Evolutionary conservation across 2,797 vertebrate genomes (phyloP), one percentile per base, ranked within the genome.

Genomic region (Falco peregrinus): DNA sequence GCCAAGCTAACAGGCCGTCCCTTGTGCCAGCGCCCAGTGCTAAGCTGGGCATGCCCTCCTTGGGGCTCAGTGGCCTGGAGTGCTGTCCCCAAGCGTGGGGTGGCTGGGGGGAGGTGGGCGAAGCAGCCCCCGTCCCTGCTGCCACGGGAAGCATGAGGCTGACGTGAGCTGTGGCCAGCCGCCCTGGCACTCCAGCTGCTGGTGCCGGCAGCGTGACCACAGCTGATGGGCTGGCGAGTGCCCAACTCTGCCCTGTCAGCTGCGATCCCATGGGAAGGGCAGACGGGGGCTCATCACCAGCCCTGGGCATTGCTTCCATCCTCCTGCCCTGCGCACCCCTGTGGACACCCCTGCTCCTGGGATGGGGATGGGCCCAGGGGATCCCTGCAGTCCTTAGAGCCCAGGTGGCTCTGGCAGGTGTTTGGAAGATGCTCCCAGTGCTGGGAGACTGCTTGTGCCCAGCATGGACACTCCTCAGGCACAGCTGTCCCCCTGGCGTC

Each of bases 261-360:
- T 7, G 0, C 18, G 31, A 4, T 82, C 19, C 60, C 43, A 1
- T 0, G 43, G 82, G 37, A 79, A 57, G 31, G 54, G 51, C 87
- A 82, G 78, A 65, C 10, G 3, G 31, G 59, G 54, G n/a, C 79
- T 89, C 1, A 1, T 56, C 75, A 74, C 48, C 68, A 65, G 67
- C 59, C n/a, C 63, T 31, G 47, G 45, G 48, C 29, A 29, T 18
- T 2, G 1, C 37, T 50, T 53, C 43, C 2, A 1, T 31, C 57
- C 67, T 37, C 28, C 22, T 37, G 56, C 25, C 51, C 37, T 5
- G 2, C n/a, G 63, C 24, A 31, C 15, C 28, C n/a, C 53, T 69
- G 16, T 0, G 0, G 64, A n/a, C 28, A 39, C 5, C 20, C 17
- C n/a, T 33, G 45, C 11, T 83, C 37, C n/a, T 0, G 2, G 43